A percentile compares a stretch with the other conserved stretches of the same genome.
Conservation (phyloP, 2,888 invertebrate genomes). For the Leptopterna dolabrata region DNA sequence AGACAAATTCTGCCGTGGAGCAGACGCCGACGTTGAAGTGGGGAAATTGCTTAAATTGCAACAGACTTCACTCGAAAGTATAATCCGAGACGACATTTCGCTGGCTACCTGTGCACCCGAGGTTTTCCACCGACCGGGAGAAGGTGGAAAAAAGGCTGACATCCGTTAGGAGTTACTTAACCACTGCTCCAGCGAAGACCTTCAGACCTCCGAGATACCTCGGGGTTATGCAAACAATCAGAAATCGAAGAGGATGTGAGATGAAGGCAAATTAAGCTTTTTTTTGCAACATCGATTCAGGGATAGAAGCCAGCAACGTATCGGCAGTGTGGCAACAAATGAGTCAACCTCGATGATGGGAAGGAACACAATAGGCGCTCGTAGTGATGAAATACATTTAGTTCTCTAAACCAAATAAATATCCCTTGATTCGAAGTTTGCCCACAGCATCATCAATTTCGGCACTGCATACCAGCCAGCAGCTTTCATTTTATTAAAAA, state of each 20-base stretch:
- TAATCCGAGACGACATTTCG: background rate
- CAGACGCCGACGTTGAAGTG: background rate
- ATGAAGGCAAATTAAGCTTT: background rate
- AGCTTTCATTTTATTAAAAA: too few relatives aligned
- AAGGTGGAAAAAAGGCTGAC: background rate
- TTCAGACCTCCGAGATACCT: background rate
- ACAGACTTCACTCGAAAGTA: background rate
- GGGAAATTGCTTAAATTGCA: background rate
- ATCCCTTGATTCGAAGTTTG: too few relatives aligned
- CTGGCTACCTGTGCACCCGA: background rate
- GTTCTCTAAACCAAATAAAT: too few relatives aligned
- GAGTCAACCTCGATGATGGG: background rate
- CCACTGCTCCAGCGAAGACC: background rate
- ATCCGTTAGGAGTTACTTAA: background rate
- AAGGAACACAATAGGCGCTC: too few relatives aligned
- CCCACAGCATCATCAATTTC: too few relatives aligned
- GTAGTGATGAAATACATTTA: too few relatives aligned
- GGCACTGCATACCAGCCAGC: too few relatives aligned
- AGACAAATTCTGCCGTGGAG: background rate
- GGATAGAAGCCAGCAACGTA: background rate
- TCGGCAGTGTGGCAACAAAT: background rate
- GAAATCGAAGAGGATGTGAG: background rate
- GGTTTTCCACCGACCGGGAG: background rate
- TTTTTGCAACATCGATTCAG: background rate
- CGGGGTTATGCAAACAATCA: background rate